phyloP scores from a whole-genome alignment of 2,888 invertebrate genomes.

The Trachelus troglodyta region DNA sequence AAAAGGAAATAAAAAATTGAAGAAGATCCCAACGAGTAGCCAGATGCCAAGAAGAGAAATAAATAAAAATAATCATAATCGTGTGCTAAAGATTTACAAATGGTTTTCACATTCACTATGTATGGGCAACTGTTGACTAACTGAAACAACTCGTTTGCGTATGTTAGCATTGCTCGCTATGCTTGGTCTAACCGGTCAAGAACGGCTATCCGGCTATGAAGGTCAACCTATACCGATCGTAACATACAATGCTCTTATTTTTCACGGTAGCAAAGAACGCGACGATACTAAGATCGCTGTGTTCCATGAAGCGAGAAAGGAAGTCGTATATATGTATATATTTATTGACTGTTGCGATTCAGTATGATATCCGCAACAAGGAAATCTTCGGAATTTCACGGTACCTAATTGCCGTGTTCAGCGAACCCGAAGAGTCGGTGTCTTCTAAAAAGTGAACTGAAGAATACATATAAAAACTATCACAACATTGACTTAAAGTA shows the following conservation, averaged over 20 bases:
- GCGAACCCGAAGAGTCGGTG: neutral
- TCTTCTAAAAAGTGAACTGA: neutral
- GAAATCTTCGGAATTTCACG: neutral
- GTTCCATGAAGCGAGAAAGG: neutral
- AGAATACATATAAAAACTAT: neutral
- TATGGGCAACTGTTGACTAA: neutral
- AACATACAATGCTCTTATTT: conserved; percentile 7
- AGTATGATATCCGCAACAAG: neutral
- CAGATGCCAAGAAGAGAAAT: too few relatives aligned
- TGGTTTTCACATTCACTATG: neutral
- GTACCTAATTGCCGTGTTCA: neutral
- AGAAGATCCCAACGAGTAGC: too few relatives aligned
- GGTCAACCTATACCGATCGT: conserved; percentile 2
- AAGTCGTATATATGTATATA: neutral
- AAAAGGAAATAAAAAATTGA: too few relatives aligned
- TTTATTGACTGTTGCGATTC: neutral
- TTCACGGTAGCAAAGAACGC: neutral
- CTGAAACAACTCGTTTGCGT: neutral
- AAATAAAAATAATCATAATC: too few relatives aligned
- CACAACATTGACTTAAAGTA: too few relatives aligned
- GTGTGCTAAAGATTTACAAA: neutral
- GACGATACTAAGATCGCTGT: neutral
- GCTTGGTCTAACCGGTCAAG: conserved; percentile 3
- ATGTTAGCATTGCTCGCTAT: neutral
- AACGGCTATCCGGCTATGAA: conserved; percentile 7